A percentile compares a stretch with the other conserved stretches of the same genome.
Conservation (phyloP, 2,113 vertebrate genomes). For the Sula dactylatra region DNA sequence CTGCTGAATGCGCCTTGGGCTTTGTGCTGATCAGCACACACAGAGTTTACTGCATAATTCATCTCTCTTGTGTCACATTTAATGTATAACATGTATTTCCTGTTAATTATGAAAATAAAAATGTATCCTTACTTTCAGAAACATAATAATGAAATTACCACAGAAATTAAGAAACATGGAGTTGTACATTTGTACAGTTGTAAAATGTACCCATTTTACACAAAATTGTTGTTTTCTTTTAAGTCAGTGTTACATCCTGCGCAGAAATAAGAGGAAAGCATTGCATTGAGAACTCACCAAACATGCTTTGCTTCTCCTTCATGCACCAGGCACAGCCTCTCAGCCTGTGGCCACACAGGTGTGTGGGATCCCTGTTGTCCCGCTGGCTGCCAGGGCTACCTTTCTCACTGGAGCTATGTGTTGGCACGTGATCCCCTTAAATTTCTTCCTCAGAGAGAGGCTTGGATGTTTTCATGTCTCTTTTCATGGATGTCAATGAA, state of each 20-base stretch:
- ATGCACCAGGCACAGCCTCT: not conserved
- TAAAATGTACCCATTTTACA: not conserved
- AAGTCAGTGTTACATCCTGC: not conserved
- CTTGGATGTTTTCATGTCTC: not conserved
- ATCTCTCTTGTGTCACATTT: slow-evolving; percentile 79
- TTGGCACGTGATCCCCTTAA: not conserved
- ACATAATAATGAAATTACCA: slow-evolving; percentile 62
- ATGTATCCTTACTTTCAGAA: slow-evolving; percentile 59
- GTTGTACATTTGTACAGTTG: not conserved
- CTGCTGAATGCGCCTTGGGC: slow-evolving; percentile 70
- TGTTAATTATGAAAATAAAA: slow-evolving; percentile 78
- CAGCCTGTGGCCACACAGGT: not conserved
- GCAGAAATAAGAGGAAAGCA: not conserved
- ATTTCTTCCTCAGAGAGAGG: not conserved
- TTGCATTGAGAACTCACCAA: not conserved
- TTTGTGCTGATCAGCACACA: slow-evolving; percentile 69
- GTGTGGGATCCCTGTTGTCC: not conserved
- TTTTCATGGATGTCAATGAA: not conserved
- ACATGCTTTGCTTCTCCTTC: not conserved
- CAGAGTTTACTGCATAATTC: slow-evolving; percentile 76
- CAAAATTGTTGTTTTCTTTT: not conserved
- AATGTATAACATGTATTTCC: slow-evolving; percentile 77
- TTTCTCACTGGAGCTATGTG: not conserved
- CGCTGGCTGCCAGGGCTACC: not conserved
- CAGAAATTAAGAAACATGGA: slow-evolving; percentile 50